Evolutionary conservation across 2,113 vertebrate genomes (phyloP), one percentile per base, ranked within the genome.

Genomic region (Marmota monax): DNA sequence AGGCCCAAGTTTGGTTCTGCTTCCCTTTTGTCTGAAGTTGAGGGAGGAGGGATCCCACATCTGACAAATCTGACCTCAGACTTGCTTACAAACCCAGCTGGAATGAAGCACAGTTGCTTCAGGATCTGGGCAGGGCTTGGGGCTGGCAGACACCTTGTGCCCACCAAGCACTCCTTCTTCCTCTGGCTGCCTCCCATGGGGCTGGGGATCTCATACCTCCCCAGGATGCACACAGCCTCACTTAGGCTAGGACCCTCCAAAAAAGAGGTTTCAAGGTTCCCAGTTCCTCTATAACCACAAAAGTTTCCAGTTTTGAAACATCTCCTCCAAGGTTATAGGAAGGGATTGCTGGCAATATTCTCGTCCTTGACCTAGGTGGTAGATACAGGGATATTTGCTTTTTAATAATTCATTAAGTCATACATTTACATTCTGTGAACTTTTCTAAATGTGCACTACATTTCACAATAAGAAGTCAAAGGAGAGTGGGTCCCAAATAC

Each of bases 351-450:
- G 53, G 17, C 17, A 32, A 12, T 27, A 13, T 48, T 89, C 25
- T 58, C 4, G 51, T 77, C 82, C 79, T 63, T 67, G 23, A 61
- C 25, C n/a, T 69, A 12, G 17, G 25, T 70, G 9, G 42, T 89
- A 65, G 48, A 69, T 93, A 85, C 22, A 73, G 74, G 61, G 23
- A 37, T 58, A 61, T 89, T 95, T 85, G 85, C 67, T 45, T 79
- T 11, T 0, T 63, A 79, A 70, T 58, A 91, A 78, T 85, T 93
- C 56, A 92, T 76, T 86, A 69, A 92, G 53, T 14, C 45, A 7
- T n/a, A 10, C 67, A 58, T 80, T 80, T 82, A 23, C 0, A 0
- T 69, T 78, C 74, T 18, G 22, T 25, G 18, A 2, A 45, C 70
- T 89, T 92, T 70, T 70, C 69, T 39, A 2, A 84, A 42, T 85